phyloP scores from a whole-genome alignment of 1,140 invertebrate species.

The Monochamus saltuarius region DNA sequence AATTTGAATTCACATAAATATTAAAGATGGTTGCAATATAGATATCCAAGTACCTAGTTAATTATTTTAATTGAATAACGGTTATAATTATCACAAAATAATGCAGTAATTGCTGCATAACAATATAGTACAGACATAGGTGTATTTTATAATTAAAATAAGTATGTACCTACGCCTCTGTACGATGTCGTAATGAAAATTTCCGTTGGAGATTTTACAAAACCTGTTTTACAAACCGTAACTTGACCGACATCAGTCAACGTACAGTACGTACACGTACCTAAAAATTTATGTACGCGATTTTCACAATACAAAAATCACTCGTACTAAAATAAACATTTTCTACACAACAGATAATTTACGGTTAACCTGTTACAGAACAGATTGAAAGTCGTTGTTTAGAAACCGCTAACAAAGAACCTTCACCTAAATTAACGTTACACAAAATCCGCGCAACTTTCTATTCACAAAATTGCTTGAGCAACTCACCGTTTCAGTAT shows the following conservation, averaged over 20 bases:
- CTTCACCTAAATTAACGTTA: background rate
- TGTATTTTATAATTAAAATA: background rate
- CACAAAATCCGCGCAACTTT: constrained; percentile 3
- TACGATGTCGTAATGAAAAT: background rate
- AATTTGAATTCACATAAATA: too few species aligned
- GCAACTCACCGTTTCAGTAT: background rate
- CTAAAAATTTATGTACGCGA: background rate
- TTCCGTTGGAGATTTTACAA: background rate
- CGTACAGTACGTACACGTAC: background rate
- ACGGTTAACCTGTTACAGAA: background rate
- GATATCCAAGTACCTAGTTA: too few species aligned
- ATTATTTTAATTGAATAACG: too few species aligned
- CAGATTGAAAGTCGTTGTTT: background rate
- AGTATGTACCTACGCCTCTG: constrained; percentile 1
- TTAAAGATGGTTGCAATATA: too few species aligned
- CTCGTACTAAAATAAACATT: too few species aligned
- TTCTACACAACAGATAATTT: too few species aligned
- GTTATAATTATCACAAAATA: too few species aligned
- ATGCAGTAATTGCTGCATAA: too few species aligned
- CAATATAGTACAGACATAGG: too few species aligned
- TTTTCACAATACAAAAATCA: too few species aligned
- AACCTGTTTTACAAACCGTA: constrained; percentile 1
- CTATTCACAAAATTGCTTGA: constrained; percentile 3
- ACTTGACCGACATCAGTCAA: background rate
- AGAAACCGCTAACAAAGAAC: constrained; percentile 1